Conservation (phyloP, 37 sponge, comb jelly and placozoan species). For the Corticium candelabrum region DNA sequence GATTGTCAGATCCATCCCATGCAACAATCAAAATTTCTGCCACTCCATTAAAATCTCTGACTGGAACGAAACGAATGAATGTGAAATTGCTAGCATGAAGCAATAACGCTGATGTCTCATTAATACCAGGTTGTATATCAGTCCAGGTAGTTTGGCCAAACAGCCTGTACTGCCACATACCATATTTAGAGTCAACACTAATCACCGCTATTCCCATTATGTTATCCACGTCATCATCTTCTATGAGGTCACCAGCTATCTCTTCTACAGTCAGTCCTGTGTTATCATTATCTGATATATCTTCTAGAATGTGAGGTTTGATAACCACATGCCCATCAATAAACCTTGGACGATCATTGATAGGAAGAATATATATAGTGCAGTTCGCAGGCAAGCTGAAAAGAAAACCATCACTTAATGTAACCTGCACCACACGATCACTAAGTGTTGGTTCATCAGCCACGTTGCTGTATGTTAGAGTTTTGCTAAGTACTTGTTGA, state of each 20-base stretch:
- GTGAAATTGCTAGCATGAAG: constrained; percentile 36
- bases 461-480: constrained; percentile 59
- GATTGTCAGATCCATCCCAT: constrained; percentile 66
- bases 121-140: constrained; percentile 15
- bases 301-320: constrained; percentile 54
- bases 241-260: constrained; percentile 46
- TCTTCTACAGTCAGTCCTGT: constrained; percentile 40
- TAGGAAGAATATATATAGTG: constrained; percentile 23
- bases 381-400: constrained; percentile 44
- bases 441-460: constrained; percentile 35
- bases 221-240: constrained; percentile 35
- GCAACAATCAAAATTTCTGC: constrained; percentile 59
- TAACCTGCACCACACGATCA: constrained; percentile 32
- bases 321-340: constrained; percentile 6
- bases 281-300: constrained; percentile 17
- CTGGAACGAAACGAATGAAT: constrained; percentile 66
- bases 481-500: constrained; percentile 23
- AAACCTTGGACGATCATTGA: constrained; percentile 73
- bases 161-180: constrained; percentile 50
- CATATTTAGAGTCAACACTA: constrained; percentile 43
- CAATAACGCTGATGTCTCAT: constrained; percentile 27
- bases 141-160: constrained; percentile 3
- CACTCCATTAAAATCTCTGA: constrained; percentile 51
- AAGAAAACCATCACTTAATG: constrained; percentile 53
- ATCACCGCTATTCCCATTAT: constrained; percentile 64